Conservation (phyloP, 2,797 vertebrate species). For the Sebastolobus alascanus region DNA sequence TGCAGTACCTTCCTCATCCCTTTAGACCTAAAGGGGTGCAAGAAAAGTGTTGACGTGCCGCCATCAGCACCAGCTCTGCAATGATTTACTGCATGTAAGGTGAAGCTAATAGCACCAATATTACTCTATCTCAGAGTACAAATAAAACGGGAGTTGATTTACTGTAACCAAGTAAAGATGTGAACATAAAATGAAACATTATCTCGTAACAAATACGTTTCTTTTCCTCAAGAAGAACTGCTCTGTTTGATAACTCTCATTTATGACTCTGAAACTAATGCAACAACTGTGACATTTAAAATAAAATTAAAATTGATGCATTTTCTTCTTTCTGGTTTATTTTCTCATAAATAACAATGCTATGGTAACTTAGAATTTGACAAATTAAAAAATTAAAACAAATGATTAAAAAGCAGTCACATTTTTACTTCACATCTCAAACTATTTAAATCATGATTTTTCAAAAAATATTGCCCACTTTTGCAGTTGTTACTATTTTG, state of each 20-base stretch:
- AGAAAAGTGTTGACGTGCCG: constrained; percentile 14
- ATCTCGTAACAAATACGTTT: neutral
- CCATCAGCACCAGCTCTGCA: constrained; percentile 19
- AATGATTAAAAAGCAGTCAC: neutral
- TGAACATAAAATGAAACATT: neutral
- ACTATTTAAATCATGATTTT: neutral
- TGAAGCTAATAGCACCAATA: neutral
- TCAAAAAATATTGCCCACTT: neutral
- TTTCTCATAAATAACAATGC: neutral
- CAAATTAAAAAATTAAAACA: neutral
- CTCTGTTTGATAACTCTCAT: neutral
- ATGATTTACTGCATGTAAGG: neutral
- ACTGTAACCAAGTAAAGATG: too few species aligned
- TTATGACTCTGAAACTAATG: neutral
- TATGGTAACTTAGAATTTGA: neutral
- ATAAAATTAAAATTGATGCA: neutral
- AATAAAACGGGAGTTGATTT: neutral
- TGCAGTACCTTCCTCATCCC: constrained; percentile 68
- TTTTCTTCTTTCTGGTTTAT: neutral
- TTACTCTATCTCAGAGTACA: neutral
- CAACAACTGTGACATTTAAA: neutral
- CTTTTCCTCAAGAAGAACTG: neutral
- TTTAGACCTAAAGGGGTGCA: constrained; percentile 43
- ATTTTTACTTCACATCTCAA: neutral
- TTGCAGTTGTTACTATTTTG: neutral